Base-by-base conservation (phyloP, 2,113 vertebrate species). In the Pelecanus crispus region DNA sequence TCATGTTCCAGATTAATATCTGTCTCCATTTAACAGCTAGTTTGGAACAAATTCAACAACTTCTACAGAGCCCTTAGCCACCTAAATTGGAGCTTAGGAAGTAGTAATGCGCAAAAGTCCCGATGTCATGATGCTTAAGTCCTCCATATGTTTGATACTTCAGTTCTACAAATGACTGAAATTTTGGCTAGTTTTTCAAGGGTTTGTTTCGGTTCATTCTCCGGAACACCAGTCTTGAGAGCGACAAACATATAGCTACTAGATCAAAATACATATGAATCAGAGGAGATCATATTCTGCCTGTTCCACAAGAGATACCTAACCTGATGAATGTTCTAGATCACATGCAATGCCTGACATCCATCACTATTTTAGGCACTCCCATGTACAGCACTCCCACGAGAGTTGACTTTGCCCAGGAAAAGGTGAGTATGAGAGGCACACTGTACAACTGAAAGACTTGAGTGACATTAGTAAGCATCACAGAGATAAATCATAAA, bases 351-450 rank as follows among this genome's bases (percentile, higher is more conserved):
- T 44, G 25, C 5, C 3, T 65, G 53, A 40, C 1, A 3, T 55
- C 8, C 31, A 38, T 20, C 17, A 32, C 10, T 34, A 38, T n/a
- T 93, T 65, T 56, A 56, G 26, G 10, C 31, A 52, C 8, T 55
- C 6, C 18, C 40, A 62, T 47, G 11, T 67, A 15, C 5, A 72
- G 28, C 7, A 26, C 17, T 91, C 28, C 16, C 12, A 3, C 9
- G 13, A 47, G 25, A 82, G 16, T 62, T 31, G 58, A 18, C 28
- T 91, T 65, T 74, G 3, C 22, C 25, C 17, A 42, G 15, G 32
- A 17, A 66, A 75, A 44, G 25, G 4, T 1, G 2, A 59, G 1
- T 44, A 22, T n/a, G 19, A 82, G 36, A 52, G 2, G 4, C 4
- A 28, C 1, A 9, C 36, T 11, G 5, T 6, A 49, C 10, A 75